Percentiles rank a stretch among this genome's conserved stretches.
Evolutionary conservation across 2,888 invertebrate genomes (phyloP).

Genomic region (Branchipolynoe longqiensis): DNA sequence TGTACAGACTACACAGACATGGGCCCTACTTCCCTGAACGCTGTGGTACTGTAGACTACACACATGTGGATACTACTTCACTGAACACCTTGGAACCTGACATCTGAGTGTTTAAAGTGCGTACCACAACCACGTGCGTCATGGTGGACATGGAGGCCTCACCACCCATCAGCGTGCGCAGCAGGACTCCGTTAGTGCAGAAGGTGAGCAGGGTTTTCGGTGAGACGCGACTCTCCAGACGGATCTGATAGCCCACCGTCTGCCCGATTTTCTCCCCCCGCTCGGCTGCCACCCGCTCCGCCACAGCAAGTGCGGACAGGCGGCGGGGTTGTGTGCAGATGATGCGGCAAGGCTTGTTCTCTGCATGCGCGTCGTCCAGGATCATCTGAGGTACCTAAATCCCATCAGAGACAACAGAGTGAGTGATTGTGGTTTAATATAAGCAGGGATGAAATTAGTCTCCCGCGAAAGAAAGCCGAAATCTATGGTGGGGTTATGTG

Average conservation of each 20-base stretch:
- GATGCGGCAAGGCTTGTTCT: slow-evolving; percentile 88
- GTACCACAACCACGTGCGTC: slow-evolving; percentile 87
- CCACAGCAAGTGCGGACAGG: slow-evolving; percentile 93
- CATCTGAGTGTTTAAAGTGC: slow-evolving; percentile 62
- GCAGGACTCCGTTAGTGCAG: slow-evolving; percentile 94
- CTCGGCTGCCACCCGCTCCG: slow-evolving; percentile 94
- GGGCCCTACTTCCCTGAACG: no score
- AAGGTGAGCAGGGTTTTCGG: slow-evolving; percentile 91
- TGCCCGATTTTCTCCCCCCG: slow-evolving; percentile 90
- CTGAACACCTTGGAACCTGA: neutral
- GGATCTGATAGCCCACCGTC: slow-evolving; percentile 93
- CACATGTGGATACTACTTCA: no score
- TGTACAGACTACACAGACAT: no score
- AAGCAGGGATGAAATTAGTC: no score
- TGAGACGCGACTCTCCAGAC: slow-evolving; percentile 92
- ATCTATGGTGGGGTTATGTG: no score
- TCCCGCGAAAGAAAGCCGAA: no score
- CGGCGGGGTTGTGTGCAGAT: slow-evolving; percentile 96
- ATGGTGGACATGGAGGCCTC: slow-evolving; percentile 87
- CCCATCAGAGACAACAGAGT: no score
- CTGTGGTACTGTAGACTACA: no score
- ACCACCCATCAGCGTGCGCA: slow-evolving; percentile 93
- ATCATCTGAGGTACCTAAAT: slow-evolving; percentile 97
- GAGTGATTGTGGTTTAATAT: no score
- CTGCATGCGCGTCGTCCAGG: slow-evolving; percentile 87